Evolutionary conservation across 1,140 invertebrate genomes (phyloP).

Genomic region (Drosophila bocqueti): DNA sequence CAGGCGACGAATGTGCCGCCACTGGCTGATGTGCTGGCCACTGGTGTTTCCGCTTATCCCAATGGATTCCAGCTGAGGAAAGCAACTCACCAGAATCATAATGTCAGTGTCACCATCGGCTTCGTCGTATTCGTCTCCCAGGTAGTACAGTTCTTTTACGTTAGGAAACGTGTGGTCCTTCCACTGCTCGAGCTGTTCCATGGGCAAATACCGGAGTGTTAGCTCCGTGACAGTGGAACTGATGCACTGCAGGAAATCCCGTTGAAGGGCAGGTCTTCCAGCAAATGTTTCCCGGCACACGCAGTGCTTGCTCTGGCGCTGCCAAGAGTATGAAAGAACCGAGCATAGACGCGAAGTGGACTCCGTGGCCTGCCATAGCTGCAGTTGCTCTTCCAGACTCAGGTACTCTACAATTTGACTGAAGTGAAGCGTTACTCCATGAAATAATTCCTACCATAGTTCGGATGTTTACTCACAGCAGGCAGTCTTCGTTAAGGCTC

Average conservation of each 20-base stretch:
- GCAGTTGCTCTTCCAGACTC: conserved; percentile 30
- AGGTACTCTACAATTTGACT: conserved; percentile 46
- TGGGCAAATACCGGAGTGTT: conserved; percentile 15
- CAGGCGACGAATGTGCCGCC: conserved; percentile 20
- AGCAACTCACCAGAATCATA: conserved; percentile 15
- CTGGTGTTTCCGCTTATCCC: conserved; percentile 26
- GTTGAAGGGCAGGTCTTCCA: background rate
- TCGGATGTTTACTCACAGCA: conserved; percentile 38
- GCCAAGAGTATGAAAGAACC: conserved; percentile 28
- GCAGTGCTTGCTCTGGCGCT: conserved; percentile 4
- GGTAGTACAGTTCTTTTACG: conserved; percentile 14
- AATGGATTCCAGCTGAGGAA: conserved; percentile 30
- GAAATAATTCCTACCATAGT: too few species aligned
- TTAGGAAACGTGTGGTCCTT: conserved; percentile 14
- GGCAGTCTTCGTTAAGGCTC: conserved; percentile 37
- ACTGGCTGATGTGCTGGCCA: conserved; percentile 25
- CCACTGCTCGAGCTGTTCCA: conserved; percentile 19
- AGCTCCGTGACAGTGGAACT: conserved; percentile 9
- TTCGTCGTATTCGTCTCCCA: conserved; percentile 29
- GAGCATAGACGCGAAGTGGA: conserved; percentile 14
- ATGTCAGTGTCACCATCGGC: conserved; percentile 24
- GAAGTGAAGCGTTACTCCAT: background rate
- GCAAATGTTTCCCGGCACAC: conserved; percentile 12
- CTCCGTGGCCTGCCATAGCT: conserved; percentile 35
- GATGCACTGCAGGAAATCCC: conserved; percentile 23